Evolutionary conservation across 2,113 vertebrate species (phyloP), one percentile per base, ranked within the genome.

Genomic region (Nematolebias whitei): DNA sequence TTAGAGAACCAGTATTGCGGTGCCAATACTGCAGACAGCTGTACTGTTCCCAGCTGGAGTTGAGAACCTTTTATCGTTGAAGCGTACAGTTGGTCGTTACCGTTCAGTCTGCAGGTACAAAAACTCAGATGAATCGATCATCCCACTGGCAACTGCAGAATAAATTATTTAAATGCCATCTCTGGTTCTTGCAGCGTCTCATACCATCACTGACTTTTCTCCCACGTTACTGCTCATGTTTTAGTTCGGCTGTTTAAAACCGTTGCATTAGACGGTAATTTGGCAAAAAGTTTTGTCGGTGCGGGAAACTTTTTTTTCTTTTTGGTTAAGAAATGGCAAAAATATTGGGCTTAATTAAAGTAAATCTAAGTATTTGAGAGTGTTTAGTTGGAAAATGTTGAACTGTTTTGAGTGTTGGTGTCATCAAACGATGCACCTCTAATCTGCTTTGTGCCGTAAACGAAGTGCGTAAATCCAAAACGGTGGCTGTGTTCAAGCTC

Each of bases 41-140:
- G 22, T 62, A 26, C 57, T 65, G 59, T 88, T 29, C 82, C 83
- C 91, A 90, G 91, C 90, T 88, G 89, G 91, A 90, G 89, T 92
- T 88, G 90, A 85, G 75, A 88, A 77, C 66, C 68, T 80, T 88
- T 39, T 82, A 43, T 74, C 70, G 40, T 74, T 68, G 62, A 76
- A 73, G 68, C 76, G 53, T 60, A 64, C 14, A 57, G 47, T 10
- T 35, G 5, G 32, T 10, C 32, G 10, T 47, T 47, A 11, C 63
- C 24, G 38, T 52, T 78, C 38, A 18, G 59, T 75, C 32, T 44
- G 5, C 23, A 54, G 19, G 50, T 35, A 29, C 64, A 71, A 50
- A 40, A 59, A 29, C 41, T 43, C 47, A 19, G 51, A 66, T 26
- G 52, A 59, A 67, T 58, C 41, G 24, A 78, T 79, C 49, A 68